phyloP scores from a whole-genome alignment of 2,797 vertebrate genomes.

The Pagetopsis macropterus region DNA sequence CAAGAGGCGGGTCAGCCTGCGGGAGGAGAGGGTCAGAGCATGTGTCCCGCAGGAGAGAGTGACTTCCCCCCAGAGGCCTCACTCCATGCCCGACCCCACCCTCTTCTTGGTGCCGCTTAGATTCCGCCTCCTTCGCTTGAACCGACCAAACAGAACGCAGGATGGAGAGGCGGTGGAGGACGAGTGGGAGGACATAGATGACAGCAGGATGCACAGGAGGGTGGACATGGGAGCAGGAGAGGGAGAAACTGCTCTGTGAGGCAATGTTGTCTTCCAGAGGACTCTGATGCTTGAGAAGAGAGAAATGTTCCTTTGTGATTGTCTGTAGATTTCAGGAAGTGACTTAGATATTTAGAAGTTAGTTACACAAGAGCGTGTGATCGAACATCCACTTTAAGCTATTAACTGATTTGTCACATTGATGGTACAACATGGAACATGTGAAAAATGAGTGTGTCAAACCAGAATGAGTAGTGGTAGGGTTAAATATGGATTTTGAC shows the following conservation, averaged over 20 bases:
- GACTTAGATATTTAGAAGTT: conserved; percentile 52
- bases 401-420: conserved; percentile 31
- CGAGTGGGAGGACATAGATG: conserved; percentile 79
- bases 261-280: conserved; percentile 54
- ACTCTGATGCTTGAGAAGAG: conserved; percentile 31
- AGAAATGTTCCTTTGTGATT: conserved; percentile 49
- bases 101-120: conserved; percentile 88
- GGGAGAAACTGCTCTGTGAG: conserved; percentile 79
- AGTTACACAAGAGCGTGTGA: conserved; percentile 42
- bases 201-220: conserved; percentile 71
- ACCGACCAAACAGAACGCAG: conserved; percentile 59
- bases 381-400: conserved; percentile 20
- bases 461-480: conserved; percentile 4
- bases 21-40: conserved; percentile 81
- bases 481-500: conserved; percentile 57
- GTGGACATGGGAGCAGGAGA: conserved; percentile 81
- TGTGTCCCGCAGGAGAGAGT: conserved; percentile 80
- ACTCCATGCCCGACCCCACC: conserved; percentile 92
- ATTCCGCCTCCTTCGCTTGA: conserved; percentile 80
- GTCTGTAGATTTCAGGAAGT: conserved; percentile 58
- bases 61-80: conserved; percentile 82
- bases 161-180: conserved; percentile 64
- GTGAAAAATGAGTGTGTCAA: conserved; percentile 13
- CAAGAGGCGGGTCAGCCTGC: conserved; percentile 58
- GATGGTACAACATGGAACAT: conserved; percentile 21